phyloP scores from a whole-genome alignment of 2,113 vertebrate species.

The Rhinopomastus cyanomelas region DNA sequence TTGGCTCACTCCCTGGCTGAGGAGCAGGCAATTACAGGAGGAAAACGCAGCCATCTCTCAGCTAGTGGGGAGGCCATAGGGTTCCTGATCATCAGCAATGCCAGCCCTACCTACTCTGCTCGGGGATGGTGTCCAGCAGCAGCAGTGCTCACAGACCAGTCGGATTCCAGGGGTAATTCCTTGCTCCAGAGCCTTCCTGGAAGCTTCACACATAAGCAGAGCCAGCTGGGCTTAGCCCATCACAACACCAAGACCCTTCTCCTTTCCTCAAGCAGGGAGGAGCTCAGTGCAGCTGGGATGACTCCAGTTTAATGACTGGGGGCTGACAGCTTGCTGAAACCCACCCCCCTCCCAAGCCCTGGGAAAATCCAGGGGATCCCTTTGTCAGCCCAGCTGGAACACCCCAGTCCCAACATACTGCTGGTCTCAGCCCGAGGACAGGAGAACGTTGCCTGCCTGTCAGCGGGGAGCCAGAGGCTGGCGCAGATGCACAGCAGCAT shows the following conservation, averaged over 20 bases:
- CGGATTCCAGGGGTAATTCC: accelerated
- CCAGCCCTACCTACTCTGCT: not conserved
- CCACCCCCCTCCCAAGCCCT: not conserved
- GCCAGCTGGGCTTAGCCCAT: not conserved
- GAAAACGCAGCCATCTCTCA: not conserved
- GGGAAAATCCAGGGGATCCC: not conserved
- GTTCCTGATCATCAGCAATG: accelerated
- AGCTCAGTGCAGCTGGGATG: not conserved
- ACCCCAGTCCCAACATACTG: not conserved
- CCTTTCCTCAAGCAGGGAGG: not conserved
- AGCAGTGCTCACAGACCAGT: not conserved
- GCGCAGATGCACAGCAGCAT: not conserved
- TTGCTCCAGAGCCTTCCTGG: not conserved
- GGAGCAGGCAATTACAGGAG: not conserved
- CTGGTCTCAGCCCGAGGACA: not conserved
- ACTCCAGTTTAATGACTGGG: accelerated
- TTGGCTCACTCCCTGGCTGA: accelerated
- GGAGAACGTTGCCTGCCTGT: accelerated
- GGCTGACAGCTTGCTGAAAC: not conserved
- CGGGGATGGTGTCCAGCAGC: not conserved
- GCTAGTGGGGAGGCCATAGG: accelerated
- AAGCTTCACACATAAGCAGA: accelerated
- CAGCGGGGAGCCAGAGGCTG: not conserved
- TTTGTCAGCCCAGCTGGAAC: constrained; percentile 28
- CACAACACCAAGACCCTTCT: not conserved